Percentiles rank a stretch among this genome's conserved stretches.
phyloP scores from a whole-genome alignment of 1,140 invertebrate genomes.

The Piezodorus guildinii region DNA sequence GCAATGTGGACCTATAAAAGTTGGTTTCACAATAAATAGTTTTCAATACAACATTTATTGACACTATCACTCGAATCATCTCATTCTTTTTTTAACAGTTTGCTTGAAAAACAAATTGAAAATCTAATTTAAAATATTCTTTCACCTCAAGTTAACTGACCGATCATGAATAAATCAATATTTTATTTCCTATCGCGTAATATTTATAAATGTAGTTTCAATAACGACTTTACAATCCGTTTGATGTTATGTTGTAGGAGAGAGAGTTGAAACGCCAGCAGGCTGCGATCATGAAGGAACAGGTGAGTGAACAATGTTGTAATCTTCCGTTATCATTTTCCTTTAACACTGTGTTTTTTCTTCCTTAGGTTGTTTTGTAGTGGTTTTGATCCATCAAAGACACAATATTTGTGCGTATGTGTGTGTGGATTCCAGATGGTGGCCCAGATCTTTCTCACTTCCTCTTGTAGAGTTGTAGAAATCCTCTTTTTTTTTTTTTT shows the following conservation, averaged over 20 bases:
- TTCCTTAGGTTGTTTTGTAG: conserved; percentile 2
- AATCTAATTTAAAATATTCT: too few relatives aligned
- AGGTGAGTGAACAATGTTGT: conserved; percentile 49
- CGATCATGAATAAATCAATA: too few relatives aligned
- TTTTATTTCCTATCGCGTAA: too few relatives aligned
- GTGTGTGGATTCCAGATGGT: conserved; percentile 8
- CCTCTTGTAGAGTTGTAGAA: conserved; percentile 3
- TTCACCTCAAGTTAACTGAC: too few relatives aligned
- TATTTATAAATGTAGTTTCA: neutral
- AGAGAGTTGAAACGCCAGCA: conserved; percentile 77
- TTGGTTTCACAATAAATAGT: too few relatives aligned
- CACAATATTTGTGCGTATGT: neutral
- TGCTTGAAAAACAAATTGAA: too few relatives aligned
- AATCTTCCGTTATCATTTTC: conserved; percentile 21
- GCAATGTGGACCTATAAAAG: too few relatives aligned
- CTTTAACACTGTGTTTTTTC: conserved; percentile 16
- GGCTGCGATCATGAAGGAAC: conserved; percentile 73
- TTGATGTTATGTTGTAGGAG: conserved; percentile 55
- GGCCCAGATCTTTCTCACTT: conserved; percentile 5
- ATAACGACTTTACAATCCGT: neutral
- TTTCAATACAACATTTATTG: too few relatives aligned
- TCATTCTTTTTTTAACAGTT: too few relatives aligned
- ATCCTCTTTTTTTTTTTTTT: too few relatives aligned
- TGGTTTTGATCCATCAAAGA: conserved; percentile 6
- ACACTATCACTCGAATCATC: too few relatives aligned